phyloP scores from a whole-genome alignment of 2,888 invertebrate species.

The Mantis religiosa region DNA sequence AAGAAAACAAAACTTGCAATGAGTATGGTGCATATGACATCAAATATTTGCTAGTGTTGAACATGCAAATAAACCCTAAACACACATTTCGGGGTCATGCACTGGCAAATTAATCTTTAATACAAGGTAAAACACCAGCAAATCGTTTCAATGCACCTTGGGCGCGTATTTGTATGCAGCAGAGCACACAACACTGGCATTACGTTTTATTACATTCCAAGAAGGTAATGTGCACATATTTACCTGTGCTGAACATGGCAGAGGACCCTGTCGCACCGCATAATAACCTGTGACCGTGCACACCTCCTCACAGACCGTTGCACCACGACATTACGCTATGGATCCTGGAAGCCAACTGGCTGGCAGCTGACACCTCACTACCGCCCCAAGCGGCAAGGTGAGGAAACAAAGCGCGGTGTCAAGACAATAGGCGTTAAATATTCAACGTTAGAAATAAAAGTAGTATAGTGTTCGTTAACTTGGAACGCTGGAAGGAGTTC shows the following conservation, averaged over 20 bases:
- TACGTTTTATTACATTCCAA: background rate
- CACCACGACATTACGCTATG: background rate
- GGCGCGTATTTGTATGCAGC: too few relatives aligned
- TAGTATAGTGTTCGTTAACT: background rate
- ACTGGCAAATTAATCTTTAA: too few relatives aligned
- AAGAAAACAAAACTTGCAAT: too few relatives aligned
- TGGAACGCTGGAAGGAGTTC: background rate
- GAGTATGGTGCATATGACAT: too few relatives aligned
- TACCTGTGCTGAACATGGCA: conserved; percentile 15
- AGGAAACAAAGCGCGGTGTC: background rate
- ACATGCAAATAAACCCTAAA: too few relatives aligned
- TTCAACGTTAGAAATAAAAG: background rate
- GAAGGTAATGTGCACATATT: background rate
- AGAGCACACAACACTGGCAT: background rate
- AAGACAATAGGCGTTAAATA: background rate
- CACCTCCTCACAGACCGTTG: background rate
- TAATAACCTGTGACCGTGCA: background rate
- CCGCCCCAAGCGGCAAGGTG: background rate
- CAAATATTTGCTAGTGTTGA: too few relatives aligned
- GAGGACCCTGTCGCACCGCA: background rate
- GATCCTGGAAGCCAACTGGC: background rate
- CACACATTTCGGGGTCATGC: too few relatives aligned
- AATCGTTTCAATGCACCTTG: background rate
- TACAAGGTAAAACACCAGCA: background rate
- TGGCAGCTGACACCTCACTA: background rate